phyloP scores from a whole-genome alignment of 1,140 invertebrate species.

The Achatina immaculata region DNA sequence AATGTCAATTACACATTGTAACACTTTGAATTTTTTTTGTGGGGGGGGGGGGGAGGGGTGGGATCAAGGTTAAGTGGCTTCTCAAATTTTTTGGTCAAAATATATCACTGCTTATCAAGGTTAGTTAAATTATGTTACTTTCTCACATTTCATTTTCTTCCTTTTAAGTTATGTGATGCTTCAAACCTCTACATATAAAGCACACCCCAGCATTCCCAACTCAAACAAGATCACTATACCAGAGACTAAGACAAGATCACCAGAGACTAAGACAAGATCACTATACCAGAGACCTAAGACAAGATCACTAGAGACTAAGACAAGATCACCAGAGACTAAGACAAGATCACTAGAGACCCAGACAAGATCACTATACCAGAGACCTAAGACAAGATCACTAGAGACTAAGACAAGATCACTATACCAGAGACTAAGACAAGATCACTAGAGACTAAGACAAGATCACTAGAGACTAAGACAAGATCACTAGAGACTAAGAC shows the following conservation, averaged over 20 bases:
- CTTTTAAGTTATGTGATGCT: no score
- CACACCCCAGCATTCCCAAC: no score
- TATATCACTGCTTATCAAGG: no score
- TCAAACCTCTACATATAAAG: no score
- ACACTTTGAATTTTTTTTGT: no score
- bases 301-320: not conserved
- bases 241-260: not conserved
- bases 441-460: not conserved
- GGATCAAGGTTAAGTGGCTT: no score
- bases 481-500: not conserved
- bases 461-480: not conserved
- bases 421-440: not conserved
- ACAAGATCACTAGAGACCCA: not conserved
- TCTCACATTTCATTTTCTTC: no score
- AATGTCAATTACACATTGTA: no score
- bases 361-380: not conserved
- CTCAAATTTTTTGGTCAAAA: no score
- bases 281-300: not conserved
- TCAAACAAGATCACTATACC: no score
- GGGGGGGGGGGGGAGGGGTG: no score
- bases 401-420: not conserved
- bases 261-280: not conserved
- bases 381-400: not conserved
- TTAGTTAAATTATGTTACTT: no score
- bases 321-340: not conserved